Conservation (phyloP, 35 echinoderm and acorn worm species). For the Heliocidaris erythrogramma region DNA sequence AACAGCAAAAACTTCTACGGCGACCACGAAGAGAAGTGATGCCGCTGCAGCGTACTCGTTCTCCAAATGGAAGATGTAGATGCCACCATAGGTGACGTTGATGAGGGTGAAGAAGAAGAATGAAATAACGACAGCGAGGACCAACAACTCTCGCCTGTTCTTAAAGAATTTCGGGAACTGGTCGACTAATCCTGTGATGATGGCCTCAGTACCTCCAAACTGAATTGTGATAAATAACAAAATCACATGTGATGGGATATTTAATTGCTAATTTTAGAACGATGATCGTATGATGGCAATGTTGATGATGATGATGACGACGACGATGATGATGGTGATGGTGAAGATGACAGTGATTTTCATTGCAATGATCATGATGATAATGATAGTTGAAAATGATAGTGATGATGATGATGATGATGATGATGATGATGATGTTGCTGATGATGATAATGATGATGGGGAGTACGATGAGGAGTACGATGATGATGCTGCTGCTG, state of each 20-base stretch:
- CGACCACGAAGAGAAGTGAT: constrained; percentile 79
- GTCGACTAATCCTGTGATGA: constrained; percentile 80
- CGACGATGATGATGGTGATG: neutral
- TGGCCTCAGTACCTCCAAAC: constrained; percentile 93
- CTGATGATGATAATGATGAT: neutral
- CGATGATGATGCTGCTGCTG: too few relatives aligned
- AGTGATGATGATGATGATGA: neutral
- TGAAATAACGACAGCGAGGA: constrained; percentile 50
- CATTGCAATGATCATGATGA: neutral
- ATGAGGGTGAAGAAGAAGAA: constrained; percentile 74
- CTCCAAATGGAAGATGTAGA: constrained; percentile 84
- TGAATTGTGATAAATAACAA: constrained; percentile 28
- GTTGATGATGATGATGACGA: too few relatives aligned
- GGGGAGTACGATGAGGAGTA: neutral
- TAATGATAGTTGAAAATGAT: neutral
- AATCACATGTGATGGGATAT: neutral
- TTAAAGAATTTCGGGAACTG: constrained; percentile 69
- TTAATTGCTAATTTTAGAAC: neutral
- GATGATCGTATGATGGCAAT: neutral
- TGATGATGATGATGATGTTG: neutral
- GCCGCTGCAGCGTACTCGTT: constrained; percentile 67
- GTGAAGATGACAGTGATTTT: neutral
- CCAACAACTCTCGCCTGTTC: constrained; percentile 72
- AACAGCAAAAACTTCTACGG: constrained; percentile 73
- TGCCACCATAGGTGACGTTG: constrained; percentile 89